Percentiles rank a stretch among this genome's conserved stretches.
Evolutionary conservation across 1,140 invertebrate species (phyloP).

Genomic region (Temnothorax longispinosus): DNA sequence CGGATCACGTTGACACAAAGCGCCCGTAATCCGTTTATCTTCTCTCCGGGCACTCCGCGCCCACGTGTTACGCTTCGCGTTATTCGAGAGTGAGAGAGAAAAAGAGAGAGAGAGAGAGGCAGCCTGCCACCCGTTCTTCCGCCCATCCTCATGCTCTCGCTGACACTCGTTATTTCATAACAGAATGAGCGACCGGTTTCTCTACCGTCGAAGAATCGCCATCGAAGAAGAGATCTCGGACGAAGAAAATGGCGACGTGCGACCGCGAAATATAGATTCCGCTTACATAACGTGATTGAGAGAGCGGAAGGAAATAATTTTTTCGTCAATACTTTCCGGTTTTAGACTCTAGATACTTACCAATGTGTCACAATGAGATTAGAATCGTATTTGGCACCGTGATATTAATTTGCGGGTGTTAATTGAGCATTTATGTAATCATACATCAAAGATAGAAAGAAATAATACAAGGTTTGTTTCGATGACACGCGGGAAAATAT

Average conservation of each 20-base stretch:
- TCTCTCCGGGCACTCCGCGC: constrained; percentile 83
- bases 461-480: not conserved
- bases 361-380: not conserved
- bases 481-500: constrained; percentile 21
- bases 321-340: not conserved
- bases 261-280: not conserved
- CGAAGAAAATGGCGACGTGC: constrained; percentile 10
- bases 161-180: constrained; percentile 10
- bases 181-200: constrained; percentile 17
- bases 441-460: not conserved
- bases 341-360: no score
- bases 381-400: not conserved
- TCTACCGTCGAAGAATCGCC: not conserved
- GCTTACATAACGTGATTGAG: not conserved
- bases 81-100: constrained; percentile 61
- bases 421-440: constrained; percentile 14
- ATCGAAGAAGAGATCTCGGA: constrained; percentile 21
- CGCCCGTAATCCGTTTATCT: constrained; percentile 85
- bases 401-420: not conserved
- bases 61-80: constrained; percentile 79
- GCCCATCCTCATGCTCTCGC: not conserved
- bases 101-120: not conserved
- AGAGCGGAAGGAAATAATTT: not conserved
- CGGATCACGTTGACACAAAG: constrained; percentile 84
- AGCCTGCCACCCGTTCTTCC: constrained; percentile 1